Evolutionary conservation across 1,140 invertebrate genomes (phyloP).

Genomic region (Condylostylus longicornis): DNA sequence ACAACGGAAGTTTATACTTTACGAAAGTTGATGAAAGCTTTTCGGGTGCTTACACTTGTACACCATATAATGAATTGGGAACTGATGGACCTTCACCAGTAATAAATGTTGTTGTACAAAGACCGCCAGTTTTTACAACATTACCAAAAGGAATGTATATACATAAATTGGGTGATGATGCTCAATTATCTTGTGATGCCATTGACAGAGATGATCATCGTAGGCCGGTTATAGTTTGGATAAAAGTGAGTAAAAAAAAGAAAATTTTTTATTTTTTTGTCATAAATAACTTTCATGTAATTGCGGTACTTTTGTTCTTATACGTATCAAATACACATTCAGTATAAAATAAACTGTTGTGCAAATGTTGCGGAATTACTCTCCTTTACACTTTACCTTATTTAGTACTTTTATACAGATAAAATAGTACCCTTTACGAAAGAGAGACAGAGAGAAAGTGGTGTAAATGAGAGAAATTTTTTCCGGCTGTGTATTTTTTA

Average conservation of each 20-base stretch:
- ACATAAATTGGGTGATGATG: slow-evolving; percentile 59
- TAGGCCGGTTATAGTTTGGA: slow-evolving; percentile 68
- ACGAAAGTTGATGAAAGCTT: slow-evolving; percentile 62
- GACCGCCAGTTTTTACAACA: slow-evolving; percentile 59
- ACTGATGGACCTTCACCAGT: slow-evolving; percentile 66
- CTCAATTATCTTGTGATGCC: slow-evolving; percentile 73
- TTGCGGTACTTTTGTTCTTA: too few species aligned
- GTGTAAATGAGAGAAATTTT: too few species aligned
- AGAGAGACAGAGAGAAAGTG: too few species aligned
- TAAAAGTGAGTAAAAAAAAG: slow-evolving; percentile 60
- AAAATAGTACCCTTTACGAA: too few species aligned
- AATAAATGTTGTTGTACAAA: slow-evolving; percentile 79
- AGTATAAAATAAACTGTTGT: too few species aligned
- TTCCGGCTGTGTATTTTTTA: too few species aligned
- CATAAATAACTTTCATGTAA: too few species aligned
- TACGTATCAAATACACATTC: too few species aligned
- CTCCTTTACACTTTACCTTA: too few species aligned
- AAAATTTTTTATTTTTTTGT: too few species aligned
- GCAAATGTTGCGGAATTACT: too few species aligned
- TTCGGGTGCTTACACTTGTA: slow-evolving; percentile 73
- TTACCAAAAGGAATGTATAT: slow-evolving; percentile 68
- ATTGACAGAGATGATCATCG: slow-evolving; percentile 51
- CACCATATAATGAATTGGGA: slow-evolving; percentile 79
- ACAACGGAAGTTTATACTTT: slow-evolving; percentile 78
- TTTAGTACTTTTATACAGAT: too few species aligned